Conservation (phyloP, 2,797 vertebrate species). For the Triplophysa bombifrons region DNA sequence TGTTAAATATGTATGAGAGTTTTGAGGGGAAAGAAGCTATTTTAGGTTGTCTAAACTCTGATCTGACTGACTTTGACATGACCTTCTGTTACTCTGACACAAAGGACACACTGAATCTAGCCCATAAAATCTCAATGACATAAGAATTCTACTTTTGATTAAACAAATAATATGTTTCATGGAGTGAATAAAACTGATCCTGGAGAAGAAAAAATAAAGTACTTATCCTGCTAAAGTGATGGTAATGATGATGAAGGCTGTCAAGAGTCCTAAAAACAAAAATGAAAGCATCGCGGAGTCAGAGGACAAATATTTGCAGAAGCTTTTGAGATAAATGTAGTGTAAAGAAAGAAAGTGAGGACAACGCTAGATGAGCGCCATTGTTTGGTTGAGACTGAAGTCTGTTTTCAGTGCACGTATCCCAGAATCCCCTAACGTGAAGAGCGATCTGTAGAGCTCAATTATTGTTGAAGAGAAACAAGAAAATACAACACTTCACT, state of each 20-base stretch:
- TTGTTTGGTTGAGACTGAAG: constrained; percentile 33
- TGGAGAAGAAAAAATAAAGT: too few relatives aligned
- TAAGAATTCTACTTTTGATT: too few relatives aligned
- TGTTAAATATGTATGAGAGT: constrained; percentile 45
- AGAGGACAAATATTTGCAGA: not conserved
- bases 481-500: constrained; percentile 24
- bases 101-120: not conserved
- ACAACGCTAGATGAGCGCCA: not conserved
- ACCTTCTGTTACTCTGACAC: not conserved
- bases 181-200: too few relatives aligned
- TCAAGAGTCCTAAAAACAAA: too few relatives aligned
- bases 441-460: constrained; percentile 14
- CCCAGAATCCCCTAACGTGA: not conserved
- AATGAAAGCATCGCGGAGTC: too few relatives aligned
- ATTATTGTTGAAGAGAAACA: constrained; percentile 4
- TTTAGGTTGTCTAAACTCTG: not conserved
- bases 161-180: too few relatives aligned
- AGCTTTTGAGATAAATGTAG: not conserved
- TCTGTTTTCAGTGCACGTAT: constrained; percentile 18
- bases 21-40: constrained; percentile 17
- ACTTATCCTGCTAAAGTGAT: too few relatives aligned
- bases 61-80: not conserved
- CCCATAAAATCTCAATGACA: not conserved
- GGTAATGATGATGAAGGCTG: too few relatives aligned
- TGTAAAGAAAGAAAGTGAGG: not conserved